Evolutionary conservation across 1,140 invertebrate genomes (phyloP), one percentile per base, ranked within the genome.

Genomic region (Cyclargus thomasi): DNA sequence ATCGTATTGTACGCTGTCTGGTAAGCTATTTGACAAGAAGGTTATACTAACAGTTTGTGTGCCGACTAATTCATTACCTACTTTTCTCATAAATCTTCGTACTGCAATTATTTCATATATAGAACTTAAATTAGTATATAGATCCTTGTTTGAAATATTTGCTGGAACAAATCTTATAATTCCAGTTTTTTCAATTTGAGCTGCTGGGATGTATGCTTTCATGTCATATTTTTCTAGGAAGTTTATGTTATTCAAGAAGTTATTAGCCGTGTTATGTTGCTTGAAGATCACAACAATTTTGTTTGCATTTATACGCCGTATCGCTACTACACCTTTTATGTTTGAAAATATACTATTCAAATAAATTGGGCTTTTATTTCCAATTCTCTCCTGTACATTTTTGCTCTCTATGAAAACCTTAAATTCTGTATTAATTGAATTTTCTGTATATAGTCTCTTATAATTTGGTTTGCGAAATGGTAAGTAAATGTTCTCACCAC

Each of bases 261-360:
- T 70, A 20, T 72, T 75, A 0, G 68, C 70, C 1, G 65, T 72
- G 18, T 75, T 75, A 20, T 70, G 55, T 17, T 72, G 70, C 35
- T 70, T 75, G 29, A 72, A 72, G 5, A 65, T 63, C 0, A 70
- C 63, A 21, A 39, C 67, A 59, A 75, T 75, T 67, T 72, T 70
- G 57, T 64, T 73, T 0, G 67, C 71, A 63, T 65, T 69, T 10
- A 67, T 18, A 14, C 68, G 17, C 4, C 29, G 47, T 3, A 68
- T 47, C 14, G 70, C 59, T 53, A 62, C 23, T 18, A 68, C 64
- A 53, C 66, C 68, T 63, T 73, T 72, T n/a, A n/a, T n/a, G n/a
- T n/a, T n/a, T n/a, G n/a, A n/a, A n/a, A n/a, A n/a, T 47, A 74
- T 71, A 35, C 70, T 64, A 53, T 73, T 73, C 22, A 70, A 63